A percentile compares a stretch with the other conserved stretches of the same genome.
Conservation (phyloP, 2,797 vertebrate genomes). For the Macroramphosus scolopax region DNA sequence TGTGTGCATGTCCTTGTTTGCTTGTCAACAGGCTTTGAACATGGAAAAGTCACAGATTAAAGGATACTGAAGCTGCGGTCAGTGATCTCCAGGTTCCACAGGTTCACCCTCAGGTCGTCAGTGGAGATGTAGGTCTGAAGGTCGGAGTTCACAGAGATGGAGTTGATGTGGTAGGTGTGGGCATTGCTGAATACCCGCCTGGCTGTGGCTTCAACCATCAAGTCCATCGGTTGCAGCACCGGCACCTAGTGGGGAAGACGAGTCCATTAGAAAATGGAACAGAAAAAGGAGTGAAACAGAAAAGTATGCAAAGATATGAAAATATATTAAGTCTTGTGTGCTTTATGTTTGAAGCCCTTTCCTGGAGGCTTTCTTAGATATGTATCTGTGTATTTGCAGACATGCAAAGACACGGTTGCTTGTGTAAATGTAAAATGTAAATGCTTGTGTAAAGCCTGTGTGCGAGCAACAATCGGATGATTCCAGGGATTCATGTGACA, state of each 20-base stretch:
- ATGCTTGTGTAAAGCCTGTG: slow-evolving; percentile 8
- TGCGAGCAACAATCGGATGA: slow-evolving; percentile 16
- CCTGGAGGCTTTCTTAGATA: slow-evolving; percentile 12
- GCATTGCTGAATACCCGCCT: slow-evolving; percentile 92
- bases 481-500: slow-evolving; percentile 55
- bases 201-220: slow-evolving; percentile 95
- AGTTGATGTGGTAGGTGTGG: slow-evolving; percentile 98
- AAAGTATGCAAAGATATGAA: background rate
- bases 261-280: background rate
- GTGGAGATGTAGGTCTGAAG: slow-evolving; percentile 96
- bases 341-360: no score
- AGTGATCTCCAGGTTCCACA: slow-evolving; percentile 97
- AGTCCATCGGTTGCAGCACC: slow-evolving; percentile 91
- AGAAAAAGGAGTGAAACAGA: background rate
- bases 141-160: slow-evolving; percentile 97
- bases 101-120: slow-evolving; percentile 92
- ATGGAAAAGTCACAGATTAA: background rate
- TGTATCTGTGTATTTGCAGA: slow-evolving; percentile 15
- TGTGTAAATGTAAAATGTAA: slow-evolving; percentile 5
- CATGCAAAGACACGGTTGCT: slow-evolving; percentile 1
- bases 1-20: no score
- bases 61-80: slow-evolving; percentile 99
- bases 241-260: slow-evolving; percentile 82
- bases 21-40: background rate
- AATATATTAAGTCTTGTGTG: no score